phyloP scores from a whole-genome alignment of 2,797 vertebrate species.

The Simalia tracyae region DNA sequence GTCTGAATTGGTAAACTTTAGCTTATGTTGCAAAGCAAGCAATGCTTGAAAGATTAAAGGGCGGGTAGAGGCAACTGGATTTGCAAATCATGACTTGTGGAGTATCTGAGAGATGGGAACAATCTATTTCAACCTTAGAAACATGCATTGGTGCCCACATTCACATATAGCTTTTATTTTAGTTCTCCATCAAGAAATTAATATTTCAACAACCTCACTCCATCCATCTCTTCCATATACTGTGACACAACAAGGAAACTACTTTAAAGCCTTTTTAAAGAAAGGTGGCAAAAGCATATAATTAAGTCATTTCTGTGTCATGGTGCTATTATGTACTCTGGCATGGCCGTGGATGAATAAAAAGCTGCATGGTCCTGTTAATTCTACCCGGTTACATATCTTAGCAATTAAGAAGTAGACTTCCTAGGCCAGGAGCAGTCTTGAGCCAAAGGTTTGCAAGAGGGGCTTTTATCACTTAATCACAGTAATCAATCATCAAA shows the following conservation, averaged over 20 bases:
- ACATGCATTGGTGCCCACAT: background rate
- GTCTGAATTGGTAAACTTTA: background rate
- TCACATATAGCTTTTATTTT: background rate
- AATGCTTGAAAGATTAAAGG: background rate
- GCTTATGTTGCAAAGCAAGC: background rate
- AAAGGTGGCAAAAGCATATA: conserved; percentile 29
- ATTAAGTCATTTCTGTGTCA: conserved; percentile 34
- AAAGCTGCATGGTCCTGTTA: conserved; percentile 44
- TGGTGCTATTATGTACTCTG: background rate
- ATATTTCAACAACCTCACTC: background rate
- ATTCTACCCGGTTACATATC: conserved; percentile 49
- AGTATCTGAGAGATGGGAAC: conserved; percentile 23
- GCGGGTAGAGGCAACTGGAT: too few species aligned
- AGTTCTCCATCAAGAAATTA: background rate
- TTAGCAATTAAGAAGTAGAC: conserved; percentile 38
- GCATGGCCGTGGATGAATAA: conserved; percentile 29
- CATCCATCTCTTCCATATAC: conserved; percentile 16
- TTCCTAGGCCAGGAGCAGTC: conserved; percentile 28
- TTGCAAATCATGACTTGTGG: background rate
- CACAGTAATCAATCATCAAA: conserved; percentile 67
- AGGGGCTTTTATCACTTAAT: conserved; percentile 64
- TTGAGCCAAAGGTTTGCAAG: conserved; percentile 56
- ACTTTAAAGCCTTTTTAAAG: conserved; percentile 25
- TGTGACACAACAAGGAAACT: background rate
- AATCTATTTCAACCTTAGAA: background rate